These are phyloP conservation scores for Trypoxylon attenuatum DNA, from an alignment of 2,888 invertebrate genomes.

Conservation along the genomic window DNA sequence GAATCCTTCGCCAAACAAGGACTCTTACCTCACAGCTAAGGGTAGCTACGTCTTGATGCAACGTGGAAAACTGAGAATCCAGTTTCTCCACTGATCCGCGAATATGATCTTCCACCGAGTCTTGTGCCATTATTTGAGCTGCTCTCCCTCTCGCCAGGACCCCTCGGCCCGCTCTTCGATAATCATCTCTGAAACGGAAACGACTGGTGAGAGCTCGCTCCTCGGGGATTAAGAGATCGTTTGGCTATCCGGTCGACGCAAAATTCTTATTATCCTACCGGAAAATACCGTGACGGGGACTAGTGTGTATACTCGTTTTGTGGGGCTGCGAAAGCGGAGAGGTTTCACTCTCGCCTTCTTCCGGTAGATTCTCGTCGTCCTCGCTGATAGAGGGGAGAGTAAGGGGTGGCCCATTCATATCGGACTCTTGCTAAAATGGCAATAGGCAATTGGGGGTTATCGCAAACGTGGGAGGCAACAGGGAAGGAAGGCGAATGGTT, in stretches of 20 bases:
- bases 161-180: slow-evolving; percentile 56
- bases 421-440: slow-evolving; percentile 79
- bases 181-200: slow-evolving; percentile 59
- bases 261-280: no score
- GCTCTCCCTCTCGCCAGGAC: slow-evolving; percentile 62
- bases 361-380: slow-evolving; percentile 91
- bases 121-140: slow-evolving; percentile 59
- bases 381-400: slow-evolving; percentile 95
- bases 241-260: no score
- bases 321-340: slow-evolving; percentile 81
- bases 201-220: not conserved
- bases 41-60: slow-evolving; percentile 91
- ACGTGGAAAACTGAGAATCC: slow-evolving; percentile 87
- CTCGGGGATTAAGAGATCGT: not conserved
- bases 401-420: slow-evolving; percentile 86
- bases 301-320: slow-evolving; percentile 77
- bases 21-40: slow-evolving; percentile 88
- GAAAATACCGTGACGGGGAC: slow-evolving; percentile 83
- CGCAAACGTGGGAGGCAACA: no score
- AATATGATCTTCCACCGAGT: slow-evolving; percentile 68
- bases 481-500: no score
- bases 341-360: slow-evolving; percentile 84
- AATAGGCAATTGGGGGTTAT: not conserved
- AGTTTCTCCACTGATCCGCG: slow-evolving; percentile 81
- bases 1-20: no score